Percentiles rank a stretch among this genome's conserved stretches.
phyloP scores from a whole-genome alignment of 2,888 invertebrate genomes.

The Dynastes maya region DNA sequence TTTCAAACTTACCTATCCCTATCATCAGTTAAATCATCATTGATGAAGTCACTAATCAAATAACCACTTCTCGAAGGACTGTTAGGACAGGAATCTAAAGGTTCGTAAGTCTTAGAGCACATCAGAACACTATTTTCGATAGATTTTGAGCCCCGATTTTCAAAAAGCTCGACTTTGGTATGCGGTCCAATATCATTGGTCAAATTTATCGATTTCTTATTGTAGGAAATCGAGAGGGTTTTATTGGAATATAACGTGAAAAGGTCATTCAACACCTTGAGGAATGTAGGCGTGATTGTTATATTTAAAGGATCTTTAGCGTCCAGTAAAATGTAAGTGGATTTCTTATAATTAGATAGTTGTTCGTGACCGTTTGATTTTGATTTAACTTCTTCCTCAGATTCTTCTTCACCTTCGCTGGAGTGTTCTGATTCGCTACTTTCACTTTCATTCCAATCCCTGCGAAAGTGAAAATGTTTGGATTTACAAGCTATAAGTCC shows the following conservation, averaged over 20 bases:
- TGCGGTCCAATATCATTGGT: conserved; percentile 79
- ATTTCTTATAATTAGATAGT: conserved; percentile 65
- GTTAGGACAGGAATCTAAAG: conserved; percentile 76
- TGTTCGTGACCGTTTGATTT: conserved; percentile 53
- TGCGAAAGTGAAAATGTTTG: conserved; percentile 43
- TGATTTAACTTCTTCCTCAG: conserved; percentile 61
- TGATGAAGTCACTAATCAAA: conserved; percentile 59
- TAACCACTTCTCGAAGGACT: conserved; percentile 70
- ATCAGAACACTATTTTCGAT: conserved; percentile 70
- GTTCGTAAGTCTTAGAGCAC: conserved; percentile 75
- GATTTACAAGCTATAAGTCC: no score
- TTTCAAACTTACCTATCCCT: conserved; percentile 64
- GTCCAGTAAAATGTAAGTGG: conserved; percentile 80
- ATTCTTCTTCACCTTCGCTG: conserved; percentile 72
- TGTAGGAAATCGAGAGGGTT: conserved; percentile 66
- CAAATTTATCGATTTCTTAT: conserved; percentile 70
- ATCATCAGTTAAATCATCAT: conserved; percentile 62
- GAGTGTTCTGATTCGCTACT: conserved; percentile 71
- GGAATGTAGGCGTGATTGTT: conserved; percentile 79
- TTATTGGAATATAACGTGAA: conserved; percentile 68
- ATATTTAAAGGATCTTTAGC: conserved; percentile 79
- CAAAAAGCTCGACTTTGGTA: conserved; percentile 74
- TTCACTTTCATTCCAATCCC: conserved; percentile 70
- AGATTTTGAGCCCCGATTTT: conserved; percentile 71
- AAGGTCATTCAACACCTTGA: conserved; percentile 72